Evolutionary conservation across 2,797 vertebrate species (phyloP).

Genomic region (Sebastes jordani): DNA sequence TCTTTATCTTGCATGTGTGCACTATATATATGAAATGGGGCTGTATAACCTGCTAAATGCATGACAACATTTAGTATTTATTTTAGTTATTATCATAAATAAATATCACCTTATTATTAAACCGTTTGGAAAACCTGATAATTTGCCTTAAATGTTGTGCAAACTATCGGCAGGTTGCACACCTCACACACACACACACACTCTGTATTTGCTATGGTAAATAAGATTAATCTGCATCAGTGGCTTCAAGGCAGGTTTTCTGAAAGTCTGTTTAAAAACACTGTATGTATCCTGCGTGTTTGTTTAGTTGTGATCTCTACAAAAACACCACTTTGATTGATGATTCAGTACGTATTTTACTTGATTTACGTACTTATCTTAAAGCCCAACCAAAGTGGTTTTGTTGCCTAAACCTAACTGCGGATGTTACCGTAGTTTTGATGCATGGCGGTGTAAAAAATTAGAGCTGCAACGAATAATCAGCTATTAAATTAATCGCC

Average conservation of each 20-base stretch:
- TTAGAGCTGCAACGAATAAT: too few species aligned
- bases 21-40: neutral
- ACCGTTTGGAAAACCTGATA: neutral
- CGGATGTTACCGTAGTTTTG: too few species aligned
- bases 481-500: too few species aligned
- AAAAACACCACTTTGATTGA: slow-evolving; percentile 49
- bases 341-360: too few species aligned
- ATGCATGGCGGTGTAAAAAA: too few species aligned
- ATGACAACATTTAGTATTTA: neutral
- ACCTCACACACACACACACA: neutral
- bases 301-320: slow-evolving; percentile 60
- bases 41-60: neutral
- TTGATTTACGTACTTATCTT: too few species aligned
- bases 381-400: too few species aligned
- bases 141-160: slow-evolving; percentile 1
- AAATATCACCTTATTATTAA: slow-evolving; percentile 7
- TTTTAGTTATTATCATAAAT: neutral
- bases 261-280: slow-evolving; percentile 33
- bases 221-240: neutral
- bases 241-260: slow-evolving; percentile 44
- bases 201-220: slow-evolving; percentile 10
- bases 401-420: too few species aligned
- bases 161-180: neutral
- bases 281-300: slow-evolving; percentile 24
- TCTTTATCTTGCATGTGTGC: neutral